Conservation (phyloP, 1,140 invertebrate genomes). For the Drosophila erecta region DNA sequence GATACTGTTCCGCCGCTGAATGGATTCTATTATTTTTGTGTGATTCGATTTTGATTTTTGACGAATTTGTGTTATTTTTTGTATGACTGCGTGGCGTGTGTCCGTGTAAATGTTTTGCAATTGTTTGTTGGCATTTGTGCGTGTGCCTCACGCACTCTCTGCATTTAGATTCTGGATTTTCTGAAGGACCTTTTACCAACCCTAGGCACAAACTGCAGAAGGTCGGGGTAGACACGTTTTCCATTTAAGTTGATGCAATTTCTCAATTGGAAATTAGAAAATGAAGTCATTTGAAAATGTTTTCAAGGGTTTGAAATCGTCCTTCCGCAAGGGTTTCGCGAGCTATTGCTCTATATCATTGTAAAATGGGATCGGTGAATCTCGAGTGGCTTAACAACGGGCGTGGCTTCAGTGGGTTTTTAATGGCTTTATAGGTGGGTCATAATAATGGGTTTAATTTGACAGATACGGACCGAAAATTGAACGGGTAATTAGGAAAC, state of each 20-base stretch:
- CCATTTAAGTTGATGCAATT: constrained; percentile 68
- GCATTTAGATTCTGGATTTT: constrained; percentile 25
- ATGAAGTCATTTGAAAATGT: constrained; percentile 73
- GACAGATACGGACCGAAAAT: constrained; percentile 20
- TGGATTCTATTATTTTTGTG: constrained; percentile 51
- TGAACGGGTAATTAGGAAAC: constrained; percentile 3
- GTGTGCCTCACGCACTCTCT: constrained; percentile 67
- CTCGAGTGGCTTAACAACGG: constrained; percentile 41
- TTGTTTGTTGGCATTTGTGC: constrained; percentile 79
- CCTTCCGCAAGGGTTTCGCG: constrained; percentile 7
- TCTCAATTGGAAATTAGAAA: constrained; percentile 76
- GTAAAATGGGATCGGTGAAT: constrained; percentile 16
- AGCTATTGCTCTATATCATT: constrained; percentile 30
- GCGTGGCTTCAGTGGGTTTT: constrained; percentile 36
- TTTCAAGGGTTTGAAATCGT: constrained; percentile 53
- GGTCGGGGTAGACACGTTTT: constrained; percentile 54
- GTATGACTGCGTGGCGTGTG: constrained; percentile 51
- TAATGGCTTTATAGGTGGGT: constrained; percentile 17
- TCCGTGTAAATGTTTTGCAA: constrained; percentile 78
- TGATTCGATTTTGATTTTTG: constrained; percentile 82
- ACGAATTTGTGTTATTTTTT: constrained; percentile 67
- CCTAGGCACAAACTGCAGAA: constrained; percentile 19
- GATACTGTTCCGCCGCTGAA: background rate
- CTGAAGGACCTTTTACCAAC: constrained; percentile 37
- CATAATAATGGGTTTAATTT: constrained; percentile 50